Base-by-base conservation (phyloP, 2,113 vertebrate genomes). In the Vidua macroura region DNA sequence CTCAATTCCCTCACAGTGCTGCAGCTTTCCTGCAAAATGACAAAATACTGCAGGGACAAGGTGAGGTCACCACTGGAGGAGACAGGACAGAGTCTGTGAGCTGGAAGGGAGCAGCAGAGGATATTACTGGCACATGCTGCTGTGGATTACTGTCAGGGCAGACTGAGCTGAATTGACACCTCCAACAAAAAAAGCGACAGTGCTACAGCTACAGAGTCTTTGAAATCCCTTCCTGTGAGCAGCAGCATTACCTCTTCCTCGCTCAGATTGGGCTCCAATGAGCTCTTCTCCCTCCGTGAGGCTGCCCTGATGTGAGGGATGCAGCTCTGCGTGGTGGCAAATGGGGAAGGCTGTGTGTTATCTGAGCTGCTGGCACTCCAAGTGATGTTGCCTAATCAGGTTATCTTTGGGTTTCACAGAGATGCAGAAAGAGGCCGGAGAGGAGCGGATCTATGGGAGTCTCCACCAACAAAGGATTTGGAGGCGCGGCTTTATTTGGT, bases 341-440 rank as follows among this genome's bases (percentile, higher is more conserved):
- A 90, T n/a, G 69, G 86, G 90, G 74, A 83, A 70, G 86, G 55
- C 91, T 67, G 59, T 1, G 18, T 67, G 72, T 62, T 86, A 52
- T 59, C 94, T 78, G 86, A 86, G 86, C 88, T 94, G 88, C 93
- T 90, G 95, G 92, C 92, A 56, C 91, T 93, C 94, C 70, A 70
- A 93, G 88, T 52, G 23, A 8, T 81, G 76, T 35, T 59, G 46
- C 51, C 94, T 90, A 67, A 96, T 94, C 88, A 92, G 83, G 96
- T 96, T 95, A 94, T 95, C 95, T 95, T 60, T 78, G 80, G 60
- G 44, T 78, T 95, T 86, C 95, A 92, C 80, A 83, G 95, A 93
- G 68, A 4, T 31, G 52, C 59, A 51, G 30, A 35, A 77, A 91
- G 88, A 63, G 69, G 48, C 39, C 2, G 1, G 60, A 81, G 83